Base-by-base conservation (phyloP, 2,113 vertebrate species). In the Strix uralensis region DNA sequence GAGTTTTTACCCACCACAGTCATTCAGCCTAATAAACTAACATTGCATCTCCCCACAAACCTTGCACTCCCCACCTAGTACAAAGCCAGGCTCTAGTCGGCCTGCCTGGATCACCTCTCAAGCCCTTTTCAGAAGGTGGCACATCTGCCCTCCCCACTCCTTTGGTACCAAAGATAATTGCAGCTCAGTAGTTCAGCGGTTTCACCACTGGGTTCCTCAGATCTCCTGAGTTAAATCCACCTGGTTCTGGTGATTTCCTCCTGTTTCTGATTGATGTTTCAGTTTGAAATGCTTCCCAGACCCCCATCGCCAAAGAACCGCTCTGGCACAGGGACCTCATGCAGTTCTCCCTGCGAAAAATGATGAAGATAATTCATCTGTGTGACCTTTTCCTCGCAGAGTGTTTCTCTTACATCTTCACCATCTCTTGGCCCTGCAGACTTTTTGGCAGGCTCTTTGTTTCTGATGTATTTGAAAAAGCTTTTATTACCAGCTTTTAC, bases 401-500 rank as follows among this genome's bases (percentile, higher is more conserved):
- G 75, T 15, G 32, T 92, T 96, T 88, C 96, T 94, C 95, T 95
- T 93, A 65, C 92, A 93, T 94, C 94, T 96, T 90, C 91, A 61
- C 86, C 88, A 90, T 90, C 94, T 93, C 94, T 93, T 95, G 96
- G 96, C 94, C 95, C 62, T 58, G 80, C 79, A 97, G 95, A 96
- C 74, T 92, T 90, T 92, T 86, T 96, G 96, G 95, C 94, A 97
- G 75, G 86, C 94, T 83, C 80, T 95, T 97, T 97, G 63, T 88
- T 92, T 96, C 92, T 95, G 94, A 97, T 97, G 94, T 95, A 96
- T 95, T 96, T 92, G 91, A 92, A 95, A 97, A 94, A 93, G 94
- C 95, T 97, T 96, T 96, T 96, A 96, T 96, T 95, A 95, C 94
- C 86, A 95, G 92, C 94, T 96, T 94, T 94, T 94, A 94, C 94